phyloP scores from a whole-genome alignment of 1,140 invertebrate species.

The Sitodiplosis mosellana region DNA sequence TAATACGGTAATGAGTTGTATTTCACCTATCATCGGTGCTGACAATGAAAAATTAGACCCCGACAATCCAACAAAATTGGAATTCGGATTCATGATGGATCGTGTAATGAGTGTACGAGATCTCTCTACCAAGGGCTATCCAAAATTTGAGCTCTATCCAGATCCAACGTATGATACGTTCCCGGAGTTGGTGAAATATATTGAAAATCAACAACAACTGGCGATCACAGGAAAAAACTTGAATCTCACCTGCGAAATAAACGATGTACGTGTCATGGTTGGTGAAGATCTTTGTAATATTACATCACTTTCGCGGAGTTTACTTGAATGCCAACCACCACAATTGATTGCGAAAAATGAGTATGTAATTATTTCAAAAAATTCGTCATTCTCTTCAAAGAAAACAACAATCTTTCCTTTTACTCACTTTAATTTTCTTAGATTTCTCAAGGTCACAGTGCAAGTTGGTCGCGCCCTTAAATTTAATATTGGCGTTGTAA shows the following conservation, averaged over 20 bases:
- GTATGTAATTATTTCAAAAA: too few relatives aligned
- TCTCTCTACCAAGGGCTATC: slow-evolving; percentile 37
- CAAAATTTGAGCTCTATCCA: slow-evolving; percentile 68
- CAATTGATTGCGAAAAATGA: slow-evolving; percentile 32
- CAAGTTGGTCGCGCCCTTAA: slow-evolving; percentile 65
- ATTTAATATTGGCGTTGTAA: slow-evolving; percentile 77
- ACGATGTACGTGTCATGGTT: slow-evolving; percentile 77
- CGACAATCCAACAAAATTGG: slow-evolving; percentile 54
- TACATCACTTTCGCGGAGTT: slow-evolving; percentile 71
- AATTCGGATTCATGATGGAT: slow-evolving; percentile 93
- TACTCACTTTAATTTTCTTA: not conserved
- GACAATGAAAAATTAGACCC: too few relatives aligned
- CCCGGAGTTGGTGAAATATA: slow-evolving; percentile 82
- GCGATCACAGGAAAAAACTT: slow-evolving; percentile 89
- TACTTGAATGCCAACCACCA: slow-evolving; percentile 81
- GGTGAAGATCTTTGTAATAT: slow-evolving; percentile 82
- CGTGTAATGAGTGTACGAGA: slow-evolving; percentile 75
- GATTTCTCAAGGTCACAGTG: slow-evolving; percentile 62
- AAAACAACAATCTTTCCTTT: not conserved
- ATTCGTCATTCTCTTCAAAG: too few relatives aligned
- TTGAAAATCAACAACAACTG: slow-evolving; percentile 88
- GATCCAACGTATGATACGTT: slow-evolving; percentile 81
- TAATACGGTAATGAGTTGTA: slow-evolving; percentile 67
- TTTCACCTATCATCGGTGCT: slow-evolving; percentile 57
- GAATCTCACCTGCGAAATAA: slow-evolving; percentile 74